These are phyloP conservation scores for Zaprionus bogoriensis DNA, from an alignment of 2,888 invertebrate genomes.

Conservation along the genomic window DNA sequence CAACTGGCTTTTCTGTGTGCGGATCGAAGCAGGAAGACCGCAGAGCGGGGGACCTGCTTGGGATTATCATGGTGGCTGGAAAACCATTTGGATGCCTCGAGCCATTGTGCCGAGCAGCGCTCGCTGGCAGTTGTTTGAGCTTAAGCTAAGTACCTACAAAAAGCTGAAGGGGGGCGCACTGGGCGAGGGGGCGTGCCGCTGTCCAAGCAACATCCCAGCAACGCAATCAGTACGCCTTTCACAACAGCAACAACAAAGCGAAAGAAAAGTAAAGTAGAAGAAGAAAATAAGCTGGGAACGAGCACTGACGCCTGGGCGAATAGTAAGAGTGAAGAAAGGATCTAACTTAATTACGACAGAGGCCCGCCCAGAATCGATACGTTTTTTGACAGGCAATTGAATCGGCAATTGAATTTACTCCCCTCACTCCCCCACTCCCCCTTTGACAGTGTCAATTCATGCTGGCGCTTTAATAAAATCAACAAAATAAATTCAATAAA, in stretches of 20 bases:
- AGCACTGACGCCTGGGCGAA: constrained; percentile 1
- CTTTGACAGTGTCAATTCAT: constrained; percentile 35
- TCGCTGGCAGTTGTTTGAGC: constrained; percentile 21
- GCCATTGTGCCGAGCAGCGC: constrained; percentile 28
- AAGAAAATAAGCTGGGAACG: background rate
- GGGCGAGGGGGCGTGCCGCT: background rate
- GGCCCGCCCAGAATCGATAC: constrained; percentile 6
- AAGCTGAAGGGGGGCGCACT: background rate
- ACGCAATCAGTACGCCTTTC: constrained; percentile 62
- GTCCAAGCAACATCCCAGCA: constrained; percentile 43
- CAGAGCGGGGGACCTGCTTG: background rate
- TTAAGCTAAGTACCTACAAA: constrained; percentile 41
- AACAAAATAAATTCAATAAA: constrained; percentile 72
- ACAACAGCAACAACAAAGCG: constrained; percentile 6
- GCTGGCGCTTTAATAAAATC: constrained; percentile 71
- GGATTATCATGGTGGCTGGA: constrained; percentile 26
- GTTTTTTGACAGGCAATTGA: constrained; percentile 64
- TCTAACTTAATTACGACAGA: constrained; percentile 70
- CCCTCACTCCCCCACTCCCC: background rate
- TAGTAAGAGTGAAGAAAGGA: constrained; percentile 46
- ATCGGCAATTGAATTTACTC: constrained; percentile 51
- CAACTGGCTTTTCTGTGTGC: no score
- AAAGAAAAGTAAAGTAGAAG: background rate
- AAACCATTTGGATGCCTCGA: constrained; percentile 20
- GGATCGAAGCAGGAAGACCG: no score